A percentile compares a stretch with the other conserved stretches of the same genome.
Evolutionary conservation across 1,140 invertebrate genomes (phyloP).

Genomic region (Cecropterus lyciades): DNA sequence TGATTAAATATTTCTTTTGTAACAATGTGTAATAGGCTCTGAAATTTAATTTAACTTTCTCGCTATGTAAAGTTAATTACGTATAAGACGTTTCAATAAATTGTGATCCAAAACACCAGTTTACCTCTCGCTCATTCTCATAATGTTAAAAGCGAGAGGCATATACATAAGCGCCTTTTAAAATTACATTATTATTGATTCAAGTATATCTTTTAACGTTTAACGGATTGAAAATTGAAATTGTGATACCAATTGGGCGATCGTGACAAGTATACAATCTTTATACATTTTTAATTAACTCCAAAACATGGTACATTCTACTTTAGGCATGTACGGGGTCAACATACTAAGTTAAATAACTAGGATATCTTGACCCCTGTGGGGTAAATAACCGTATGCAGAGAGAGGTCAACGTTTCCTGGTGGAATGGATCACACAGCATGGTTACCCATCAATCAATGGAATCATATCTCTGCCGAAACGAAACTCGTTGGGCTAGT

Average conservation of each 20-base stretch:
- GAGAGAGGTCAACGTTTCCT: conserved; percentile 3
- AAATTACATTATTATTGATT: no score
- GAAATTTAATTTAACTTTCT: conserved; percentile 6
- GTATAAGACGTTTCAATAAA: not conserved
- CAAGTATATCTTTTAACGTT: not conserved
- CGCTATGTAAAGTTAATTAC: conserved; percentile 15
- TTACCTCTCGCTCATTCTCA: no score
- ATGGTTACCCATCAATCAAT: conserved; percentile 83
- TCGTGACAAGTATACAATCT: conserved; percentile 69
- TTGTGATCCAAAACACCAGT: no score
- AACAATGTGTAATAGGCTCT: no score
- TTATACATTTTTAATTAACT: conserved; percentile 80
- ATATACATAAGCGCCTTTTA: no score
- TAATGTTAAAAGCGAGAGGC: no score
- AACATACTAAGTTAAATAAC: conserved; percentile 69
- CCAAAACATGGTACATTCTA: conserved; percentile 67
- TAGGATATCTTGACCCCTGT: conserved; percentile 47
- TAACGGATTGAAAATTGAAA: conserved; percentile 61
- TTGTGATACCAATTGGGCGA: conserved; percentile 60
- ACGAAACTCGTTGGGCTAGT: conserved; percentile 57
- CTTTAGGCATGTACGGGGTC: conserved; percentile 63
- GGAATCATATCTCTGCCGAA: conserved; percentile 78
- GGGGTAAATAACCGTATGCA: not conserved
- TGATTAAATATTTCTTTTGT: no score
- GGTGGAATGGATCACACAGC: conserved; percentile 40